Evolutionary conservation across 1,140 invertebrate species (phyloP).

Genomic region (Brachionus rotundiformis): DNA sequence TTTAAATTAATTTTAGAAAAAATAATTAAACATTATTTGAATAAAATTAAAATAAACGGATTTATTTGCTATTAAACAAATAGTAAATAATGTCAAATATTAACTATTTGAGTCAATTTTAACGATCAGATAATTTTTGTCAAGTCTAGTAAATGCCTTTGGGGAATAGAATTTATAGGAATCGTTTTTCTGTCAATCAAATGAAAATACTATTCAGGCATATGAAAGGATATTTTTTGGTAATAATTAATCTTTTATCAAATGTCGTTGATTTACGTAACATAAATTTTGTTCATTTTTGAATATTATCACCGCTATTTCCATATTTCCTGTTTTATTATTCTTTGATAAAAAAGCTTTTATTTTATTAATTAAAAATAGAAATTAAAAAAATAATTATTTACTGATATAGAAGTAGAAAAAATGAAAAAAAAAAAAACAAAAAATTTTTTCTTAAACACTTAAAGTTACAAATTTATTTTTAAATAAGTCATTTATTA

Average conservation of each 20-base stretch:
- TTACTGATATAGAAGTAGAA: not conserved
- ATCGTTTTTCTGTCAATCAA: constrained; percentile 30
- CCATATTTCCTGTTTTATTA: not conserved
- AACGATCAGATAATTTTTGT: constrained; percentile 43
- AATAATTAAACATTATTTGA: not conserved
- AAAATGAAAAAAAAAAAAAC: too few species aligned
- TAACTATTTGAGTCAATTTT: not conserved
- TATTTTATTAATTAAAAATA: not conserved
- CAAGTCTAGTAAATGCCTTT: not conserved
- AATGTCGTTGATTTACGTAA: not conserved
- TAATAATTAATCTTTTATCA: constrained; percentile 18
- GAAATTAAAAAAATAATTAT: not conserved
- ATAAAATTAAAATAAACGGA: constrained; percentile 26
- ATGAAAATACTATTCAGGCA: not conserved
- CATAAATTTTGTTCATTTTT: not conserved
- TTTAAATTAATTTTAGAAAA: constrained; percentile 12
- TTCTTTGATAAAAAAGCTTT: not conserved
- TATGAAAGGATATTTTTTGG: not conserved
- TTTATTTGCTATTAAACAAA: constrained; percentile 15
- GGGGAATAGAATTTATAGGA: not conserved
- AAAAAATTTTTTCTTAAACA: not conserved
- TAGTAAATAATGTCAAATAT: constrained; percentile 31
- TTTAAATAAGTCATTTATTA: not conserved
- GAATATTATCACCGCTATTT: not conserved
- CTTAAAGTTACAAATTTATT: not conserved